Conservation (phyloP, 2,113 vertebrate genomes). For the Sylvia atricapilla region DNA sequence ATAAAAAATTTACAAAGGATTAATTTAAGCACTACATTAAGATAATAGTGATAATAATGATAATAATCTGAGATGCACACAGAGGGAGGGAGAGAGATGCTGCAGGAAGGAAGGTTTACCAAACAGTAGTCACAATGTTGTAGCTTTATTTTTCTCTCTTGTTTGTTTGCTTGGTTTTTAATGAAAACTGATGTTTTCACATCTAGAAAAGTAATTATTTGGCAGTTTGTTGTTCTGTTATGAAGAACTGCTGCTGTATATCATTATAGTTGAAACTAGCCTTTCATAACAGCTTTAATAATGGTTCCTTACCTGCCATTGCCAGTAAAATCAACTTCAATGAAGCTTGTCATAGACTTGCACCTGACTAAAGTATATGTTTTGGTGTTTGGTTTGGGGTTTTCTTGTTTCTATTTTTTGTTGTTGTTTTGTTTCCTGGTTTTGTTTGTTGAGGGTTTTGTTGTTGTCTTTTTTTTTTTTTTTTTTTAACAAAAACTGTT, state of each 20-base stretch:
- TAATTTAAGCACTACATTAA: constrained; percentile 52
- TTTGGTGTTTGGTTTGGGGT: neutral
- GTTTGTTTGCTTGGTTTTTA: neutral
- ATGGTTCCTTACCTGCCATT: neutral
- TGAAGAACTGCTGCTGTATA: neutral
- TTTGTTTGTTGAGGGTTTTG: too few species aligned
- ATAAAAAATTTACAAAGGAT: constrained; percentile 45
- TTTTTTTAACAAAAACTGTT: neutral
- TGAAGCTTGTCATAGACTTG: neutral
- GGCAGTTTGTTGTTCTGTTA: neutral
- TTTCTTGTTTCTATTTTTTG: neutral
- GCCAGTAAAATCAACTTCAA: neutral
- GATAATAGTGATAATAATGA: constrained; percentile 8
- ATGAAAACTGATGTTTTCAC: constrained; percentile 26
- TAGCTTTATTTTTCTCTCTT: neutral
- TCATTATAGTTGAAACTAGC: neutral
- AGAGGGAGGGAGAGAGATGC: neutral
- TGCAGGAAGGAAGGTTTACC: neutral
- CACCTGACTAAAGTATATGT: neutral
- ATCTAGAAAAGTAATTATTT: neutral
- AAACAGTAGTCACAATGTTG: neutral
- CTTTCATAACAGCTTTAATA: neutral
- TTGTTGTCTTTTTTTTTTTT: too few species aligned
- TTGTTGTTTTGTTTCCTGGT: neutral
- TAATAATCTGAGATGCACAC: neutral